Percentiles rank a stretch among this genome's conserved stretches.
These are phyloP conservation scores for Malurus elegans DNA, from an alignment of 2,113 vertebrate species.

Conservation along the genomic window DNA sequence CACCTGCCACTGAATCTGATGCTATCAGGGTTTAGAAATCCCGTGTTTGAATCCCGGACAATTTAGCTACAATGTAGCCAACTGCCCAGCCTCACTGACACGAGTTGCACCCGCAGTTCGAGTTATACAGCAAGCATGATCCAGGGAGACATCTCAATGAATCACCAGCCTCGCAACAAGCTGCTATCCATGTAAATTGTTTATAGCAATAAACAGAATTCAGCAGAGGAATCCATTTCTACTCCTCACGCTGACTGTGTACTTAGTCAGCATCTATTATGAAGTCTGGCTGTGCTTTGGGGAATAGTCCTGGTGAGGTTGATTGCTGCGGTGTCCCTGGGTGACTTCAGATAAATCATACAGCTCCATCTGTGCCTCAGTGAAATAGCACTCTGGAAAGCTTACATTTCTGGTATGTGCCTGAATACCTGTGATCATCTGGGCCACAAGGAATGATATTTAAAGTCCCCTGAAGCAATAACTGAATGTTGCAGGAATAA, in stretches of 20 bases:
- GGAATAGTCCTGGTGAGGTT: not conserved
- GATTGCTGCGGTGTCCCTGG: constrained; percentile 19
- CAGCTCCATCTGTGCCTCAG: constrained; percentile 8
- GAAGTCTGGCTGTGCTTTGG: constrained; percentile 9
- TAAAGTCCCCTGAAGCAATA: constrained; percentile 41
- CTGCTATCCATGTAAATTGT: not conserved
- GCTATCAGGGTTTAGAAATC: not conserved
- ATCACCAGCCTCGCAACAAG: not conserved
- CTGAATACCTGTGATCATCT: constrained; percentile 35
- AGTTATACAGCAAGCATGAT: not conserved
- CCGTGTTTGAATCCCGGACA: fast-evolving
- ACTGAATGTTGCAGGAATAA: constrained; percentile 21
- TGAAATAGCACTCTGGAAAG: not conserved
- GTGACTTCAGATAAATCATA: constrained; percentile 44
- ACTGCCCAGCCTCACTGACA: not conserved
- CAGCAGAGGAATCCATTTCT: not conserved
- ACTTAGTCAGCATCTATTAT: constrained; percentile 38
- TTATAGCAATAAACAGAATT: not conserved
- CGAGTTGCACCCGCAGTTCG: fast-evolving
- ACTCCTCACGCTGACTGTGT: not conserved
- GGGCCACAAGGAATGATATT: constrained; percentile 24
- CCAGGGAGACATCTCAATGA: not conserved
- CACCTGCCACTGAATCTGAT: not conserved
- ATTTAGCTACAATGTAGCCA: not conserved
- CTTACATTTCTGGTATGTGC: constrained; percentile 7